These are phyloP conservation scores for Irena cyanogastra DNA, from an alignment of 2,113 vertebrate species.

Conservation along the genomic window DNA sequence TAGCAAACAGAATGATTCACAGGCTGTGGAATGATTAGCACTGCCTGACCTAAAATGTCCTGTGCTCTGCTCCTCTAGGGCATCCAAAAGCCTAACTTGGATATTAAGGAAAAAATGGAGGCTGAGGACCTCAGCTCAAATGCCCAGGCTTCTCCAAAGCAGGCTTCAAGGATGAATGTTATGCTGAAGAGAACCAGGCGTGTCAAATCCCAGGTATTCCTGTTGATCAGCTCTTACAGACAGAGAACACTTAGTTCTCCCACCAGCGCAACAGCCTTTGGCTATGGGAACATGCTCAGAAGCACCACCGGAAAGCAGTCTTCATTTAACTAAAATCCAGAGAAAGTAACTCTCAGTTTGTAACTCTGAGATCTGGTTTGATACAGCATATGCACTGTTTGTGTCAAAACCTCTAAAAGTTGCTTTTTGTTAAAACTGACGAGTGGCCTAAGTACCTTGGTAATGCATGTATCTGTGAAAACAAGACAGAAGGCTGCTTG, in stretches of 20 bases:
- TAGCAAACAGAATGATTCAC: neutral
- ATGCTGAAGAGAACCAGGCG: constrained; percentile 78
- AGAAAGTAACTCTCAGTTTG: neutral
- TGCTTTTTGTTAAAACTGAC: neutral
- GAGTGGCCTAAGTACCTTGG: neutral
- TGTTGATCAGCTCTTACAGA: neutral
- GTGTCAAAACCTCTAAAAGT: neutral
- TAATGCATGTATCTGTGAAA: neutral
- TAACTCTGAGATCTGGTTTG: neutral
- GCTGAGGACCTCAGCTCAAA: constrained; percentile 71
- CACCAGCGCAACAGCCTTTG: neutral
- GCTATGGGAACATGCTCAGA: neutral
- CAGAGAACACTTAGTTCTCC: neutral
- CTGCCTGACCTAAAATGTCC: constrained; percentile 17
- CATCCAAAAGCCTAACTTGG: constrained; percentile 76
- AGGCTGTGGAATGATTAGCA: neutral
- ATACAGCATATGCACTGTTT: neutral
- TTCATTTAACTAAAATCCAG: neutral
- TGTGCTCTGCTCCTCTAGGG: constrained; percentile 70
- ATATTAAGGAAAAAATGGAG: constrained; percentile 77
- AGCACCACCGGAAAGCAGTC: neutral
- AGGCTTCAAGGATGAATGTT: constrained; percentile 71
- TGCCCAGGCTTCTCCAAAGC: constrained; percentile 70
- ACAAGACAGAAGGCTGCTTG: neutral
- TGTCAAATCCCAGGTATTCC: constrained; percentile 76